Percentiles rank a stretch among this genome's conserved stretches.
These are phyloP conservation scores for Dysmachus trigonus DNA, from an alignment of 2,888 invertebrate genomes.

Conservation along the genomic window DNA sequence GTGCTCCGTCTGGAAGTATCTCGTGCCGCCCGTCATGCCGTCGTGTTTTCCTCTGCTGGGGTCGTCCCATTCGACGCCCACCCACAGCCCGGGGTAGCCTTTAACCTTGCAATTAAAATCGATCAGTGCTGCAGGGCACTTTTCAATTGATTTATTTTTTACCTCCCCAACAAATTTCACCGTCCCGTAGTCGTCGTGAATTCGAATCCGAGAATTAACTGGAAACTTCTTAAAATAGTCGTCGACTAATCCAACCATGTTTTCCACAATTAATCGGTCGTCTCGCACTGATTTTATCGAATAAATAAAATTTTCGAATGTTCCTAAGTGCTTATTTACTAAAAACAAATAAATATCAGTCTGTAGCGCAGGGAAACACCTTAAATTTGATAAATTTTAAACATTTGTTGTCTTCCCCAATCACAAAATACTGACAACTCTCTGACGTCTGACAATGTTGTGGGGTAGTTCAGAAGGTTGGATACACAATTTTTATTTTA, in stretches of 20 bases:
- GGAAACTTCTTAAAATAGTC: constrained; percentile 62
- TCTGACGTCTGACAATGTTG: neutral
- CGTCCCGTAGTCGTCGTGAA: constrained; percentile 66
- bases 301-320: neutral
- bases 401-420: constrained; percentile 10
- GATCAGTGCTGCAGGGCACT: neutral
- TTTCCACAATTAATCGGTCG: constrained; percentile 8
- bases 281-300: neutral
- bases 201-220: constrained; percentile 60
- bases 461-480: neutral
- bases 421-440: neutral
- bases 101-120: constrained; percentile 64
- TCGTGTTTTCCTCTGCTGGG: constrained; percentile 89
- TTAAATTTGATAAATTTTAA: neutral
- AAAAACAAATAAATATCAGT: neutral
- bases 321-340: neutral
- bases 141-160: constrained; percentile 50
- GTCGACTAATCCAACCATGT: constrained; percentile 63
- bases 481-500: neutral
- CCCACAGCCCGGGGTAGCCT: constrained; percentile 80
- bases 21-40: constrained; percentile 81
- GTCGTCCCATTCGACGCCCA: constrained; percentile 98
- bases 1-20: constrained; percentile 81
- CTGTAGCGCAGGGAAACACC: neutral
- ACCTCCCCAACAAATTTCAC: constrained; percentile 80